These are phyloP conservation scores for Fratercula arctica DNA, from an alignment of 2,797 vertebrate species.

Conservation along the genomic window DNA sequence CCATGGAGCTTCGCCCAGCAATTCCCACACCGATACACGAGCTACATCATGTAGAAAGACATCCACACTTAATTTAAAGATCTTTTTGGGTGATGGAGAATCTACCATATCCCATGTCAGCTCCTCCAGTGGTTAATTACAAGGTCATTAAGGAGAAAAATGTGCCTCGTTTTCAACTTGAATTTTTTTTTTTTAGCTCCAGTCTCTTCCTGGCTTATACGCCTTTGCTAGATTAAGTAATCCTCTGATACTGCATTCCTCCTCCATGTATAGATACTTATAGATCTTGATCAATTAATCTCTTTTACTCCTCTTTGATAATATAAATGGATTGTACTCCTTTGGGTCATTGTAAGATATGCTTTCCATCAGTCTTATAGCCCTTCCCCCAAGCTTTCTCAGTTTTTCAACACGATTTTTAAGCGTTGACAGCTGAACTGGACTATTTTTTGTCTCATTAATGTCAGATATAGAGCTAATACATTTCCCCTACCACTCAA, in stretches of 20 bases:
- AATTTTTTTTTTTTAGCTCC: not conserved
- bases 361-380: not conserved
- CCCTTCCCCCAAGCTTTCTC: not conserved
- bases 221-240: not conserved
- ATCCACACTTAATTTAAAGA: not conserved
- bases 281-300: not conserved
- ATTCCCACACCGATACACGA: not conserved
- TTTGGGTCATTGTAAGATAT: not conserved
- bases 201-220: not conserved
- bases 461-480: not conserved
- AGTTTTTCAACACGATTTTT: not conserved
- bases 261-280: not conserved
- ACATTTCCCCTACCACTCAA: not conserved
- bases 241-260: not conserved
- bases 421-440: not conserved
- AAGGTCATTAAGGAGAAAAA: conserved; percentile 35
- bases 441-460: not conserved
- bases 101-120: not conserved
- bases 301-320: not conserved
- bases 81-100: conserved; percentile 44
- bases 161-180: not conserved
- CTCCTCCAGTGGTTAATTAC: conserved; percentile 49
- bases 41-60: conserved; percentile 27
- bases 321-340: not conserved
- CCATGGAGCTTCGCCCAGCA: conserved; percentile 8